Base-by-base conservation (phyloP, 2,888 invertebrate species). In the Ommatoiulus sabulosus region DNA sequence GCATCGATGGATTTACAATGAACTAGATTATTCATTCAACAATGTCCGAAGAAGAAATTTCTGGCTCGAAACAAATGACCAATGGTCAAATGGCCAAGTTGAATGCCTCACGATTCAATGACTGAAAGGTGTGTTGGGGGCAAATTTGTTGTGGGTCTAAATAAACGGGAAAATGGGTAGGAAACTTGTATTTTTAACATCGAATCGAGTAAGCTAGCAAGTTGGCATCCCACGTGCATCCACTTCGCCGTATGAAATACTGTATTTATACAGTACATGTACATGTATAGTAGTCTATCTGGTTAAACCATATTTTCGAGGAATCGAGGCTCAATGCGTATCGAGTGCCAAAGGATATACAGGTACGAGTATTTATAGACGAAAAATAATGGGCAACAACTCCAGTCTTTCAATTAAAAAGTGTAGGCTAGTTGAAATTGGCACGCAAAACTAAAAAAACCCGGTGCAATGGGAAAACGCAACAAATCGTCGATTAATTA, bases 401-500 rank as follows among this genome's bases (percentile, higher is more conserved):
- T n/a, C 6, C 72, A 72, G 63, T 24, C 72, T 72, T 24, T 72
- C 72, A 72, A 72, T 72, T 24, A 72, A 72, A 24, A 24, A 20
- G 80, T 80, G 80, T 35, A 35, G 80, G 80, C 80, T 35, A 80
- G 80, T 80, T 80, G 80, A 80, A 80, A 80, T 35, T 80, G 12
- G 80, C 80, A 80, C 80, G 17, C 80, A 35, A 80, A 35, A 35
- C 35, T 35, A 80, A 80, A 35, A n/a, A 80, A 80, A 80, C 35
- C 12, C 24, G 20, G 24, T 24, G 63, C 63, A 48, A 3, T n/a
- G 63, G n/a, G 72, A 24, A 72, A 72, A 72, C 8, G 10, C 80
- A 80, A 80, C 80, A 80, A 35, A 80, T 80, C 80, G 80, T 80
- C 35, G 24, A 80, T 80, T 80, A 80, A 80, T 80, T 80, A 80